Evolutionary conservation across 1,140 invertebrate species (phyloP).

Genomic region (Anastrepha obliqua): DNA sequence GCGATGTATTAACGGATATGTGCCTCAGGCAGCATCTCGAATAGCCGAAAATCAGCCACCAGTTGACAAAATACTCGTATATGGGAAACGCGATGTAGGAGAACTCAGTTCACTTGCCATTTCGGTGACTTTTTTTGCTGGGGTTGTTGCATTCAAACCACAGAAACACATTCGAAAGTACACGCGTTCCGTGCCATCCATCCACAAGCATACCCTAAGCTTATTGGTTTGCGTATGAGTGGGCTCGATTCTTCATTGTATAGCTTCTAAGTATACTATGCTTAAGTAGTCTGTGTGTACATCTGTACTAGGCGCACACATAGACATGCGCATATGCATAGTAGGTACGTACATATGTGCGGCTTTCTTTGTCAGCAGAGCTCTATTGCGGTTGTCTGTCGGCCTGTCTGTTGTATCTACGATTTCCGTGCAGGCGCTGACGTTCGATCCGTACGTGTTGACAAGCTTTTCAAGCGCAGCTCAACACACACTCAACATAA

Average conservation of each 20-base stretch:
- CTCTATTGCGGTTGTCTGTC: background rate
- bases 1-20: background rate
- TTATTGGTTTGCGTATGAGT: no score
- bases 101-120: no score
- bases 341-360: background rate
- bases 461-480: constrained; percentile 9
- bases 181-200: no score
- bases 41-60: background rate
- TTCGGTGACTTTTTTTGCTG: no score
- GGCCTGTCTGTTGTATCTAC: background rate
- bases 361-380: background rate
- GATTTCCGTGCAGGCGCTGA: background rate
- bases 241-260: background rate
- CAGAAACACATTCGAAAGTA: no score
- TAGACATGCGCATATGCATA: background rate
- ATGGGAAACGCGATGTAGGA: background rate
- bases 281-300: background rate
- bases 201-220: no score
- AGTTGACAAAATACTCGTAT: constrained; percentile 29
- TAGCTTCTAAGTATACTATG: background rate
- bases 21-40: background rate
- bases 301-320: background rate
- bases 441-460: constrained; percentile 19
- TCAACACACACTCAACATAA: constrained; percentile 12
- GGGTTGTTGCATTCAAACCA: no score